Conservation (phyloP, 2,888 invertebrate genomes). For the Unio delphinus region DNA sequence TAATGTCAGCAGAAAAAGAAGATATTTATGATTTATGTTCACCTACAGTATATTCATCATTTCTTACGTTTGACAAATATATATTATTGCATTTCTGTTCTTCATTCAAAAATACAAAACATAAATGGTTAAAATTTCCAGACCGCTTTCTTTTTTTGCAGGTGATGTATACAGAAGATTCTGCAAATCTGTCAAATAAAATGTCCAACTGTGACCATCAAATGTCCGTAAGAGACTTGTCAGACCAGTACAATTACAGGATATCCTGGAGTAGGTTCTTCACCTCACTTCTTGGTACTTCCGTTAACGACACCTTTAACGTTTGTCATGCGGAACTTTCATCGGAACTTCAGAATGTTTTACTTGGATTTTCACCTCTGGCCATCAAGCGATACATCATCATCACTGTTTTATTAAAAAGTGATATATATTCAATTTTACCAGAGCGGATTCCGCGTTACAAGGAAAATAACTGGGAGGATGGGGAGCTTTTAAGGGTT, state of each 20-base stretch:
- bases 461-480: too few species aligned
- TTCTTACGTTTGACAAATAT: too few species aligned
- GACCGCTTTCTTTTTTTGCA: slow-evolving; percentile 2
- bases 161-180: slow-evolving; percentile 29
- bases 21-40: too few species aligned
- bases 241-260: slow-evolving; percentile 25
- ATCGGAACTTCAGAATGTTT: slow-evolving; percentile 16
- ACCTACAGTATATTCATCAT: too few species aligned
- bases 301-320: slow-evolving; percentile 16
- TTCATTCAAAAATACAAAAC: too few species aligned
- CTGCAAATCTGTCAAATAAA: slow-evolving; percentile 8
- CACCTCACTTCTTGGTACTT: slow-evolving; percentile 6
- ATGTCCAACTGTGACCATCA: slow-evolving; percentile 14
- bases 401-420: slow-evolving; percentile 39
- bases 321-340: slow-evolving; percentile 23
- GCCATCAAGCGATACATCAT: slow-evolving; percentile 44
- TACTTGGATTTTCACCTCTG: slow-evolving; percentile 19
- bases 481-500: too few species aligned
- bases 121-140: too few species aligned
- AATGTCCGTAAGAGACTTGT: slow-evolving; percentile 16
- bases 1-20: too few species aligned
- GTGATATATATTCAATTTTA: slow-evolving; percentile 39
- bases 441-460: slow-evolving; percentile 6
- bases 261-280: slow-evolving; percentile 24
- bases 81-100: too few species aligned